These are phyloP conservation scores for Stenurella melanura DNA, from an alignment of 2,888 invertebrate species.

Conservation along the genomic window DNA sequence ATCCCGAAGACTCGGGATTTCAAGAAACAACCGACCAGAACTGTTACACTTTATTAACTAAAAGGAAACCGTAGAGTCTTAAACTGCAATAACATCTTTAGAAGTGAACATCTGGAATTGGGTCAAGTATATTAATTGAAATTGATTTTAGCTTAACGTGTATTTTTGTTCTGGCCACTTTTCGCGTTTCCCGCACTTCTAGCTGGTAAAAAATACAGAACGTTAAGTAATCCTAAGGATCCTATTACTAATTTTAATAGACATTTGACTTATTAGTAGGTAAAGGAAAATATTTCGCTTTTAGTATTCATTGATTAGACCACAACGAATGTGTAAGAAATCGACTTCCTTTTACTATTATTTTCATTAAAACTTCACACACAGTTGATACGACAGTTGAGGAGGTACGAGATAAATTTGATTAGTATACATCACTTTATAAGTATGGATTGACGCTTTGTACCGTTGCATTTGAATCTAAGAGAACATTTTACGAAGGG, in stretches of 20 bases:
- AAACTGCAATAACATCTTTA: conserved; percentile 13
- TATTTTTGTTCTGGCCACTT: conserved; percentile 16
- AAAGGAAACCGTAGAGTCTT: conserved; percentile 10
- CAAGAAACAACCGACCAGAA: background rate
- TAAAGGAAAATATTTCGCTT: background rate
- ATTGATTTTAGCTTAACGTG: conserved; percentile 23
- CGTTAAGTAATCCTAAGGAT: background rate
- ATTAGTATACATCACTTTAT: too few species aligned
- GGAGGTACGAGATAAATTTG: too few species aligned
- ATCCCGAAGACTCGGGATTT: background rate
- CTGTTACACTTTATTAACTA: conserved; percentile 17
- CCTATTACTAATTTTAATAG: background rate
- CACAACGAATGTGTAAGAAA: too few species aligned
- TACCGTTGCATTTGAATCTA: too few species aligned
- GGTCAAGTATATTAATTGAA: conserved; percentile 27
- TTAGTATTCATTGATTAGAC: too few species aligned
- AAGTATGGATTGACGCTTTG: too few species aligned
- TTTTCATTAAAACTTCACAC: too few species aligned
- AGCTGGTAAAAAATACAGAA: background rate
- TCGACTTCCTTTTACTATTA: too few species aligned
- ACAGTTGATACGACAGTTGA: too few species aligned
- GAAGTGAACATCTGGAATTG: conserved; percentile 23
- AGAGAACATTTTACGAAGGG: too few species aligned
- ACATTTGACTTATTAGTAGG: background rate
- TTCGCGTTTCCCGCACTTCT: conserved; percentile 17